Base-by-base conservation (phyloP, 2,113 vertebrate species). In the Nerophis lumbriciformis region DNA sequence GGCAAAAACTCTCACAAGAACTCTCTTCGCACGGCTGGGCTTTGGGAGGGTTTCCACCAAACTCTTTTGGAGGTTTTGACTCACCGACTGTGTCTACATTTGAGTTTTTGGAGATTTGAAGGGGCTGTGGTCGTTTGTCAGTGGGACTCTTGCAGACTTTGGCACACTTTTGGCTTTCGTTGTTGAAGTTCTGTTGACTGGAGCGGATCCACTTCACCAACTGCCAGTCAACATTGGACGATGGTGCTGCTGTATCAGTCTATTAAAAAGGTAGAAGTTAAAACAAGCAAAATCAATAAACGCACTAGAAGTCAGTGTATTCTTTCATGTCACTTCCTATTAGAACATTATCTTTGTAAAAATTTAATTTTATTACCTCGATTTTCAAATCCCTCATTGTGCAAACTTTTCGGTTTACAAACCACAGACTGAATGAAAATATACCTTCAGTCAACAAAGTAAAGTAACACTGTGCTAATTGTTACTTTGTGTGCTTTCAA, bases 141-240 rank as follows among this genome's bases (percentile, higher is more conserved):
- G 65, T 70, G 4, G 80, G 45, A 76, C 39, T 77, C 52, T 6
- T 62, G 8, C 80, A 69, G 14, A 39, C 28, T 16, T 65, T 39
- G 0, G 21, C 1, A 5, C 69, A 61, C 0, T 61, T 12, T 13
- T 76, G 85, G 37, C 74, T 77, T 52, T 95, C 91, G 0, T 73
- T 15, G 35, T 83, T 76, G 12, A 65, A 81, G 47, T 38, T 85
- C 60, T 81, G 83, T 62, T 83, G 86, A 65, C 61, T 83, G 58
- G 74, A 72, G 37, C 53, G 53, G 44, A 88, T 84, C 78, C 84
- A 88, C 64, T 84, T 83, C 39, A 71, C 82, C 63, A 89, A 50
- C 76, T 87, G 85, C 88, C 87, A 90, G 44, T 86, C 78, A 15
- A 49, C 63, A 45, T 61, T 66, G 44, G 61, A 64, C 61, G 73